Base-by-base conservation (phyloP, 2,113 vertebrate genomes). In the Anarhynchus alexandrinus region DNA sequence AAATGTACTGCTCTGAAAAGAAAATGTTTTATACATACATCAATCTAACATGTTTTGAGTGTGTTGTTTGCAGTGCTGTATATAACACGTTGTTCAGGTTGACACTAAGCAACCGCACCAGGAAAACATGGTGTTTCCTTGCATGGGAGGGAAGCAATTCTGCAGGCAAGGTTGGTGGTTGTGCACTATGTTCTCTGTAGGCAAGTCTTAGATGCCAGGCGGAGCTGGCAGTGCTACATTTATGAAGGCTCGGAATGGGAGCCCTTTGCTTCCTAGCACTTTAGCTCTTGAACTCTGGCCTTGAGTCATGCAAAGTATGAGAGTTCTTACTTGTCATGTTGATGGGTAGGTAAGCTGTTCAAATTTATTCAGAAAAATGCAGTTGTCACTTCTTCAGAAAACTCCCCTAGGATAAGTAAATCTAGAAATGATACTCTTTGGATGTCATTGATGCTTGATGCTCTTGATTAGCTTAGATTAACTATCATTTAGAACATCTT, bases 1-100 rank as follows among this genome's bases (percentile, higher is more conserved):
- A 78, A 74, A 11, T 4, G 12, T 42, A 4, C 42, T 34, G 30
- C 55, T 82, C 42, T 45, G 40, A 40, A 34, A 72, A 42, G 0
- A 7, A 38, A 45, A 12, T 25, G 9, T 19, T n/a, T 38, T 43
- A 6, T 10, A 27, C 4, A 8, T 9, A 17, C 0, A 0, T 27
- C 38, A 27, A 1, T 22, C 16, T 12, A 13, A 10, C 1, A 2
- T 1, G 30, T 22, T 54, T 45, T 8, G 47, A 16, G 30, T 9
- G 6, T 30, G 13, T 6, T 67, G 27, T n/a, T 80, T 57, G 62
- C 45, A 59, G 13, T 40, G 16, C 1, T n/a, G 23, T 18, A 17
- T 23, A 16, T 15, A 27, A 54, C 7, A 13, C 4, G 3, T 5
- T 16, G 13, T 19, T 72, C 10, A 38, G 21, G 14, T 62, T 57